Evolutionary conservation across 2,113 vertebrate genomes (phyloP), one percentile per base, ranked within the genome.

Genomic region (Silurus asotus): DNA sequence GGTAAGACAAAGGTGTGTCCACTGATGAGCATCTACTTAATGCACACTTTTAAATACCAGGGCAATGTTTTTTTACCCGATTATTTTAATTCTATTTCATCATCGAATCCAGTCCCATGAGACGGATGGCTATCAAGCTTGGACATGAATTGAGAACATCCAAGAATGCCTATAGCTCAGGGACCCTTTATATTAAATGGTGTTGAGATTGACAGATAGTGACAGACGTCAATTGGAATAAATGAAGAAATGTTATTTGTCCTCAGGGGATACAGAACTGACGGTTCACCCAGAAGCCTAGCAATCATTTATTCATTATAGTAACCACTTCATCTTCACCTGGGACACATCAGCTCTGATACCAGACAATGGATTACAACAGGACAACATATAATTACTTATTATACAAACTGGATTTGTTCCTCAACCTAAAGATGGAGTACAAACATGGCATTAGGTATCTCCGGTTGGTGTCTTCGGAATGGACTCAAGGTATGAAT

Each of bases 91-190:
- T 72, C 67, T 72, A 20, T 17, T 83, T 83, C 20, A 56, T 23
- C 28, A 48, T 49, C 58, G 48, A 76, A 45, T 81, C 81, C 17
- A 80, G 53, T 67, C 67, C 48, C 70, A 49, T 51, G 20, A 72
- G 70, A 75, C 4, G 28, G 67, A 76, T 59, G 51, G 59, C 67
- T 81, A 49, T 84, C 87, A 81, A 67, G 77, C 64, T 81, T 81
- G 58, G 77, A 62, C 79, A 78, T 55, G 72, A 82, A 59, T 70
- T 53, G 70, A 19, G 28, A 88, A 85, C 76, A 78, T 67, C 84
- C 37, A 15, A 88, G 84, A 85, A 75, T 83, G 23, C 14, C n/a
- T 28, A 8, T 56, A 6, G 23, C n/a, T 23, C 51, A 51, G 75
- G 3, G n/a, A 23, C 48, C 15, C 7, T 77, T 77, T 56, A 77